Percentiles rank a stretch among this genome's conserved stretches.
Conservation (phyloP, 2,888 invertebrate species). For the Rhynchonema sp. region DNA sequence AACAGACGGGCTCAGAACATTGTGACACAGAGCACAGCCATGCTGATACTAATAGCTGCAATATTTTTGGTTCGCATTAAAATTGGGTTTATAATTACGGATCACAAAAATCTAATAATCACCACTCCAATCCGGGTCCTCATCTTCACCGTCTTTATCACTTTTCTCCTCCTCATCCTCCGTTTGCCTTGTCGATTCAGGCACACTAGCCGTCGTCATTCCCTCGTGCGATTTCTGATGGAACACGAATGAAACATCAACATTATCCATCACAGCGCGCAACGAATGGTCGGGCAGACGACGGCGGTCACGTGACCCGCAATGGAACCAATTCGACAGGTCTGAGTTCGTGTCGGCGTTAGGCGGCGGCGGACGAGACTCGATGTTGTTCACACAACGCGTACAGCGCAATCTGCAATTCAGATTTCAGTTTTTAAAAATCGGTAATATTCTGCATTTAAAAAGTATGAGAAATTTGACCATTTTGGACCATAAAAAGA, state of each 20-base stretch:
- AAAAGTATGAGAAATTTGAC: no score
- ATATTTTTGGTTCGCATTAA: no score
- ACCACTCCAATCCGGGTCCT: no score
- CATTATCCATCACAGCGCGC: constrained; percentile 60
- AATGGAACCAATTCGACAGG: constrained; percentile 81
- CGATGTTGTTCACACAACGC: constrained; percentile 66
- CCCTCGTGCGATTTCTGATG: constrained; percentile 64
- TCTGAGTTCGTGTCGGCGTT: constrained; percentile 83
- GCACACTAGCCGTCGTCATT: not conserved
- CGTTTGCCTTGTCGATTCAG: not conserved
- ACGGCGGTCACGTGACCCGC: constrained; percentile 52
- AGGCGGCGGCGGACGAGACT: constrained; percentile 65
- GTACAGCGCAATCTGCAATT: constrained; percentile 67
- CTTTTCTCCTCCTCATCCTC: not conserved
- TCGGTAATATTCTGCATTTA: no score
- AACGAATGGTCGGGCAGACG: constrained; percentile 39
- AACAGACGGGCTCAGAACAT: no score
- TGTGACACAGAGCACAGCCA: no score
- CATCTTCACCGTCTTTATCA: not conserved
- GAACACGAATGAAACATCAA: constrained; percentile 71
- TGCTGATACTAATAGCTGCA: no score
- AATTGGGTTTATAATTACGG: no score
- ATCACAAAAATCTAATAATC: no score
- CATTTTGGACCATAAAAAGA: no score
- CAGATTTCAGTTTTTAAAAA: no score